These are phyloP conservation scores for Priocnemis perturbator DNA, from an alignment of 2,888 invertebrate species.

Conservation along the genomic window DNA sequence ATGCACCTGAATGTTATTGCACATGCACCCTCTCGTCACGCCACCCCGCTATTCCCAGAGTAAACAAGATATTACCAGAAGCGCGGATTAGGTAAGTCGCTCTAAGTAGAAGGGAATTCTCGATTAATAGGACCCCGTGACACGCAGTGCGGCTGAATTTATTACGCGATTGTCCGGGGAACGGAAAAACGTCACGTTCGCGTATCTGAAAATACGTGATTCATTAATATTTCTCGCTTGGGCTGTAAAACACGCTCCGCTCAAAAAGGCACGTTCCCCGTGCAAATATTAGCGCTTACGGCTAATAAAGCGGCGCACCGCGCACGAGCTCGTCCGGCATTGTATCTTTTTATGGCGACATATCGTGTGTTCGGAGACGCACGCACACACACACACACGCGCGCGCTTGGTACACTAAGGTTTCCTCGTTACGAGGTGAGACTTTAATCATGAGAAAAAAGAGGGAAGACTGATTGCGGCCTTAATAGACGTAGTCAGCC, in stretches of 20 bases:
- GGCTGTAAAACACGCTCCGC: not conserved
- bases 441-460: slow-evolving; percentile 39
- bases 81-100: slow-evolving; percentile 48
- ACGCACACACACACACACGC: too few species aligned
- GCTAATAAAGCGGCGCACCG: too few species aligned
- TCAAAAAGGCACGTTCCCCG: slow-evolving; percentile 15
- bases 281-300: too few species aligned
- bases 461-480: slow-evolving; percentile 44
- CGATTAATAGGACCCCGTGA: slow-evolving; percentile 5
- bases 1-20: slow-evolving; percentile 66
- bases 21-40: slow-evolving; percentile 54
- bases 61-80: slow-evolving; percentile 58
- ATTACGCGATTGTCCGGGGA: not conserved
- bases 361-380: too few species aligned
- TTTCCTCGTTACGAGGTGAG: slow-evolving; percentile 17
- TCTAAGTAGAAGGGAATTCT: not conserved
- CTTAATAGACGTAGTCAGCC: slow-evolving; percentile 39
- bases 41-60: slow-evolving; percentile 47
- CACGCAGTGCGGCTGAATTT: not conserved
- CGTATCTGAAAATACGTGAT: too few species aligned
- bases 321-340: too few species aligned
- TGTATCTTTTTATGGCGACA: too few species aligned
- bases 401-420: slow-evolving; percentile 1
- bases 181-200: not conserved
- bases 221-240: too few species aligned